Evolutionary conservation across 2,888 invertebrate genomes (phyloP), one percentile per base, ranked within the genome.

Genomic region (Acleris cristana): DNA sequence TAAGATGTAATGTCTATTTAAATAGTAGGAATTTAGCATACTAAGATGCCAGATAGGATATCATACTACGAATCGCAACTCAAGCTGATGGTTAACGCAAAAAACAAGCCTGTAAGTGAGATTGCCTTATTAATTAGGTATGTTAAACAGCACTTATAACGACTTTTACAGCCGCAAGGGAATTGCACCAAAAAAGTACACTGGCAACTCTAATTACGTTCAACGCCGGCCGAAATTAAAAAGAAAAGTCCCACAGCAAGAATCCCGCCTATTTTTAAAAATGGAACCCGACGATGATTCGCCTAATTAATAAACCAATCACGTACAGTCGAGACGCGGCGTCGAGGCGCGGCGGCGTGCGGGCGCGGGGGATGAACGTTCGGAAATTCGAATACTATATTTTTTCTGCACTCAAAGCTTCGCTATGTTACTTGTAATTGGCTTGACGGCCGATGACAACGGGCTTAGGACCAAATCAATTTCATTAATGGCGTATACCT

Each of bases 241-340:
- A 91, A 90, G 89, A 92, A 90, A 92, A 92, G 81, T 88, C 83
- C 80, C 87, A 87, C 86, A 85, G 84, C 81, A 92, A 91, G 90
- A 91, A 92, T 92, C 92, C 92, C 91, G 90, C 91, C 92, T 92
- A 92, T 92, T 92, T 92, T 92, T 91, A 89, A 92, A 92, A 92
- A 92, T 80, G 81, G 81, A 81, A 80, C 79, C 79, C 76, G 79
- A 78, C 77, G 91, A 91, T 92, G 91, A 92, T 91, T 92, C 92
- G 91, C 89, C 90, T 92, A 92, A 92, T 92, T 92, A 92, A 92
- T 92, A 92, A 92, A 90, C 92, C 92, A 92, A 92, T 92, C 92
- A 92, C 92, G 92, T 92, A 90, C 91, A 89, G 86, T 88, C 89
- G 90, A 88, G 92, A 90, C 91, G 90, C 92, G 92, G 90, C 90